Evolutionary conservation across 2,888 invertebrate species (phyloP).

Genomic region (Cheilosia urbana): DNA sequence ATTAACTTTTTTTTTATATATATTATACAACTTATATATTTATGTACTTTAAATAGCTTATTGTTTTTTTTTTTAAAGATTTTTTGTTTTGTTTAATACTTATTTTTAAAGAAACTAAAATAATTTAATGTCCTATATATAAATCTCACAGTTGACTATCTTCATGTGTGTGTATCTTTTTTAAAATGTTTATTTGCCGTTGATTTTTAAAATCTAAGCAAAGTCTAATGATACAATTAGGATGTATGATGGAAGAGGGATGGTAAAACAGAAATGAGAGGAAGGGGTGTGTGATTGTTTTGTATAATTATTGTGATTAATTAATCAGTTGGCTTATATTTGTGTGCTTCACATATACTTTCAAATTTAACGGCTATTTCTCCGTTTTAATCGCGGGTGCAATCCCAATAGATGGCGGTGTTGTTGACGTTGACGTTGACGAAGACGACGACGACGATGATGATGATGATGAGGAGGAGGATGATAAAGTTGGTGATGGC

Average conservation of each 20-base stretch:
- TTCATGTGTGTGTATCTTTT: slow-evolving; percentile 39
- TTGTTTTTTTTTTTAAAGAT: slow-evolving; percentile 17
- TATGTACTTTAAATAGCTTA: slow-evolving; percentile 69
- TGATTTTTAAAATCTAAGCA: slow-evolving; percentile 71
- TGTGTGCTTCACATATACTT: slow-evolving; percentile 67
- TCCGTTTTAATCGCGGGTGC: slow-evolving; percentile 49
- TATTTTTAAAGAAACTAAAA: slow-evolving; percentile 65
- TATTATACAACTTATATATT: slow-evolving; percentile 64
- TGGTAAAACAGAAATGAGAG: slow-evolving; percentile 33
- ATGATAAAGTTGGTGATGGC: slow-evolving; percentile 61
- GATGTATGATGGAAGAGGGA: slow-evolving; percentile 4
- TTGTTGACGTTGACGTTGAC: slow-evolving; percentile 28
- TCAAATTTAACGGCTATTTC: slow-evolving; percentile 71
- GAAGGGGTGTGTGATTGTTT: slow-evolving; percentile 8
- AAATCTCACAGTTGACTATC: slow-evolving; percentile 79
- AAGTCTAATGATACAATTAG: slow-evolving; percentile 47
- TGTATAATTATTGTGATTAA: slow-evolving; percentile 57
- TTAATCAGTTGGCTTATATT: slow-evolving; percentile 69
- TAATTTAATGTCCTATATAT: slow-evolving; percentile 75
- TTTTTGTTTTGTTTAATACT: slow-evolving; percentile 61
- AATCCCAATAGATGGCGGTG: slow-evolving; percentile 38
- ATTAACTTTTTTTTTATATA: slow-evolving; percentile 48
- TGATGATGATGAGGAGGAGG: slow-evolving; percentile 61
- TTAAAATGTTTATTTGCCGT: slow-evolving; percentile 51
- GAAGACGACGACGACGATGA: slow-evolving; percentile 36